Conservation (phyloP, 2,888 invertebrate species). For the Tenthredo amoena region DNA sequence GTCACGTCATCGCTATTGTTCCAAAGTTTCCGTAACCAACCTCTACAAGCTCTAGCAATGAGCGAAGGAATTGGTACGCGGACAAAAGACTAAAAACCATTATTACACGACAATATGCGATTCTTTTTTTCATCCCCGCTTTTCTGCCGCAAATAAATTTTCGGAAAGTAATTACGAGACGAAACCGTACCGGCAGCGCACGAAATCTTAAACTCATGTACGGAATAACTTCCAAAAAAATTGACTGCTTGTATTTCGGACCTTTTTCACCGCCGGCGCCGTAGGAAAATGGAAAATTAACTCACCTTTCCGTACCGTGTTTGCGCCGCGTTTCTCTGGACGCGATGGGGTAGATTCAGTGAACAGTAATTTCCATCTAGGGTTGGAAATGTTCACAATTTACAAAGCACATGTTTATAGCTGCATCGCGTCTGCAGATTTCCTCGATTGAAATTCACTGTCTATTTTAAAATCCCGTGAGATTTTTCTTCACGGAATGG, state of each 20-base stretch:
- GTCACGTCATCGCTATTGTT: slow-evolving; percentile 22
- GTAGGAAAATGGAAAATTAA: background rate
- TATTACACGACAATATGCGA: background rate
- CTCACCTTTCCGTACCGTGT: background rate
- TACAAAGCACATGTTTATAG: no score
- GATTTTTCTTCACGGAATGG: no score
- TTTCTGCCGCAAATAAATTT: background rate
- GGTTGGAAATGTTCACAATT: background rate
- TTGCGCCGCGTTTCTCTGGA: background rate
- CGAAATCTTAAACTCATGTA: no score
- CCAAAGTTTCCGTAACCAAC: background rate
- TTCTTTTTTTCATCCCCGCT: background rate
- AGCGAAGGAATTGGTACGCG: background rate
- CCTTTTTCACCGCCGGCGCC: background rate
- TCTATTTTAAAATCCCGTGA: no score
- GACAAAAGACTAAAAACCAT: background rate
- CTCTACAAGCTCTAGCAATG: background rate
- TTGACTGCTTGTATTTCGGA: no score
- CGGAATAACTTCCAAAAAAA: no score
- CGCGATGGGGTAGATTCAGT: background rate
- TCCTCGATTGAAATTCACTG: no score
- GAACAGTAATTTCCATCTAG: background rate
- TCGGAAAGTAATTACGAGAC: no score
- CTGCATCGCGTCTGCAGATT: no score
- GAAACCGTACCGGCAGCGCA: no score